phyloP scores from a whole-genome alignment of 2,113 vertebrate genomes.

The Tachycineta bicolor region DNA sequence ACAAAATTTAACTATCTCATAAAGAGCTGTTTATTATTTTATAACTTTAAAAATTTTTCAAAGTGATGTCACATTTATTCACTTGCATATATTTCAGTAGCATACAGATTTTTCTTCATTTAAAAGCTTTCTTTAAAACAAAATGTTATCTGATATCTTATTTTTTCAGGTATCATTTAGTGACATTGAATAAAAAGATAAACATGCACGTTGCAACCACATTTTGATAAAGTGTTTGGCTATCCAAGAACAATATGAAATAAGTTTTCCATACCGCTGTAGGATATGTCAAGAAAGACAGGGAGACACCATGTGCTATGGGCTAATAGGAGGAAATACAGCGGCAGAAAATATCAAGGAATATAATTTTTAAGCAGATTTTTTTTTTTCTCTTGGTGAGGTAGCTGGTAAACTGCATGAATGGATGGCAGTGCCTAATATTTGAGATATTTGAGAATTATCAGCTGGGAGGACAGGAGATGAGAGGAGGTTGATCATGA shows the following conservation, averaged over 20 bases:
- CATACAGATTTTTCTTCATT: background rate
- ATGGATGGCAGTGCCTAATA: background rate
- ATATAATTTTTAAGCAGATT: background rate
- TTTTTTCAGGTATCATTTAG: background rate
- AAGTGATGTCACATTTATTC: background rate
- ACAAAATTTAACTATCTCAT: constrained; percentile 1
- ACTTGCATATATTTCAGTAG: background rate
- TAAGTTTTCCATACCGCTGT: background rate
- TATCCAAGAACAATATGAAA: background rate
- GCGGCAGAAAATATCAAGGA: background rate
- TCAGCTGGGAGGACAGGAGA: background rate
- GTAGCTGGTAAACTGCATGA: background rate
- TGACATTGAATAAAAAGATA: background rate
- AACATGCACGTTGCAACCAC: background rate
- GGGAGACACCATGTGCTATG: background rate
- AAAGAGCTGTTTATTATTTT: constrained; percentile 28
- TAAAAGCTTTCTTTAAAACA: background rate
- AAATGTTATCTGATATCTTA: background rate
- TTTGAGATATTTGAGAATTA: background rate
- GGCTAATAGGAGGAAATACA: background rate
- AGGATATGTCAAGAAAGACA: background rate
- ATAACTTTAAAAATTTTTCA: background rate
- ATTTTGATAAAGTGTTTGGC: background rate
- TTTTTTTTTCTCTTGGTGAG: background rate
- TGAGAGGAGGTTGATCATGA: background rate